phyloP scores from a whole-genome alignment of 37 sponge, comb jelly and placozoan species.

The Lycopodina hypogea region DNA sequence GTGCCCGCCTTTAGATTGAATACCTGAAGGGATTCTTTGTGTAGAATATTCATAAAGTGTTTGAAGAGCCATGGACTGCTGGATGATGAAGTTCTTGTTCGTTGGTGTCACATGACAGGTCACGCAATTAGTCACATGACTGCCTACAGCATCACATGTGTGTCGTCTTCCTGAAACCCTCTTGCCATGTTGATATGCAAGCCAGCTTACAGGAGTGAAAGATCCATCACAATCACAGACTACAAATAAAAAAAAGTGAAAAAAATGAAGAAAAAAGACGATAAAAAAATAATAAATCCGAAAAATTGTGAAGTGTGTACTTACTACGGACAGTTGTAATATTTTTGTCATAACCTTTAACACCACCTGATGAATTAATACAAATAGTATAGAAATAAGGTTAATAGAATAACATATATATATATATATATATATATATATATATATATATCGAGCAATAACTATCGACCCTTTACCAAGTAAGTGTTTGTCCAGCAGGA shows the following conservation, averaged over 20 bases:
- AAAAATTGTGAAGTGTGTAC: background rate
- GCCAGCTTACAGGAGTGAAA: background rate
- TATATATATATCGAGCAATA: too few relatives aligned
- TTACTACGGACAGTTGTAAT: conserved; percentile 1
- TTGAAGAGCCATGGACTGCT: conserved; percentile 20
- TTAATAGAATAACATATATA: too few relatives aligned
- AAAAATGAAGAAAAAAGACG: background rate
- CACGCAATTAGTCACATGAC: background rate
- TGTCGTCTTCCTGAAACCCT: background rate
- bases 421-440: too few relatives aligned
- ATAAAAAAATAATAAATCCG: background rate
- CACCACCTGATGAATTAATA: too few relatives aligned
- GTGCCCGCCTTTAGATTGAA: too few relatives aligned
- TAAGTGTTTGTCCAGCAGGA: too few relatives aligned
- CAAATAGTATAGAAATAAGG: too few relatives aligned
- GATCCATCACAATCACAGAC: background rate
- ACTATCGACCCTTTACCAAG: too few relatives aligned
- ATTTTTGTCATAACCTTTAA: conserved; percentile 1
- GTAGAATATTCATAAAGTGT: background rate
- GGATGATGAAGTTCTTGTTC: background rate
- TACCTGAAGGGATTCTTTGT: too few relatives aligned
- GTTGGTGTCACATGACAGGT: background rate
- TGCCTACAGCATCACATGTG: background rate
- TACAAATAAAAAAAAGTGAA: background rate
- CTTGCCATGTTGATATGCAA: background rate